Evolutionary conservation across 37 sponge, comb jelly and placozoan genomes (phyloP), one percentile per base, ranked within the genome.

Genomic region (Tethya wilhelma): DNA sequence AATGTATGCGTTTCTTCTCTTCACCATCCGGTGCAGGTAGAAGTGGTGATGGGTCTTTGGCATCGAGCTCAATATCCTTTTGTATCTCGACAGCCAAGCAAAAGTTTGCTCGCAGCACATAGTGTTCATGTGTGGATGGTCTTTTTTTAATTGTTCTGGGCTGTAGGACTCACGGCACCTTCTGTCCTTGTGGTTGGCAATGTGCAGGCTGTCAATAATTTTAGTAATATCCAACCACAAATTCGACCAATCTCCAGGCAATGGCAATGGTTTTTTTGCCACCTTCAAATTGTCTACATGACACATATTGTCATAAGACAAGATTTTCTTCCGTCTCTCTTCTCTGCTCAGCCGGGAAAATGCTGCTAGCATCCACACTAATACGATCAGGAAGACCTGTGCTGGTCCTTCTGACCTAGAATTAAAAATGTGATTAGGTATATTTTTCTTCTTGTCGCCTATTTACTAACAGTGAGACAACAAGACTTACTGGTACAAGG

Each of bases 221-320:
- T 73, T 73, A 4, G 12, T n/a, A 4, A 73, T 38, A 44, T 73
- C 74, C 34, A 73, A 26, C 74, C 74, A 73, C 26, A 75, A 20
- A 8, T 56, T 22, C 7, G 23, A 31, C 6, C 38, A 25, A 28
- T 75, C 36, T 34, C 62, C 76, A 32, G 73, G 73, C 9, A 46
- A 26, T 44, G 73, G 73, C 14, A 72, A 56, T 42, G 73, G 73
- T 46, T 72, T 72, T 14, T 33, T 25, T 44, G 73, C 73, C n/a
- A n/a, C n/a, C n/a, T n/a, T n/a, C n/a, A n/a, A n/a, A n/a, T n/a
- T n/a, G n/a, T n/a, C n/a, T n/a, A 72, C 7, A 46, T 72, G 14
- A 46, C 73, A 72, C 56, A 72, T 72, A 30, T 72, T 72, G 73
- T 72, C 73, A 46, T 72, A 72, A 14, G 73, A 25, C 30, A 72